A percentile compares a stretch with the other conserved stretches of the same genome.
Conservation (phyloP, 2,113 vertebrate species). For the Halcyon senegalensis region DNA sequence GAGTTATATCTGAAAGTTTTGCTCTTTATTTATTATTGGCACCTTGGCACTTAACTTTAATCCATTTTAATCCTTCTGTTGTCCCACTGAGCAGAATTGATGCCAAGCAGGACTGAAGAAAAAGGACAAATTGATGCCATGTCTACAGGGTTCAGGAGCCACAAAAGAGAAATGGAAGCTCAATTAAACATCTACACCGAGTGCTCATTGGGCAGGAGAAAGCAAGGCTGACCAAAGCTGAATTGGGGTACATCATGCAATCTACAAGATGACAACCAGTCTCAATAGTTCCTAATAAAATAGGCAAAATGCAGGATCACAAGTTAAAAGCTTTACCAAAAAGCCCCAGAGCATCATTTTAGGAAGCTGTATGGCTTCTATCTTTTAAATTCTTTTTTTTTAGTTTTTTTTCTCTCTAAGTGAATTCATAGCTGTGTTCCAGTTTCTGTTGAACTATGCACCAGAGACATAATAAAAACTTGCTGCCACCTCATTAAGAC, state of each 20-base stretch:
- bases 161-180: background rate
- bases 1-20: background rate
- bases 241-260: background rate
- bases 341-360: background rate
- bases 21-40: background rate
- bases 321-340: background rate
- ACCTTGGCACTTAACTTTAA: background rate
- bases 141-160: background rate
- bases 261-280: background rate
- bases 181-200: background rate
- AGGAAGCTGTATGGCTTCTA: background rate
- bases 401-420: background rate
- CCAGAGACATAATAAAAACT: background rate
- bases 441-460: background rate
- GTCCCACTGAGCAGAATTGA: background rate
- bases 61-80: background rate
- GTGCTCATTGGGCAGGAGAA: background rate
- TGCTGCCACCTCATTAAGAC: background rate
- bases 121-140: background rate
- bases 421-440: background rate
- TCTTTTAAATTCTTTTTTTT: background rate
- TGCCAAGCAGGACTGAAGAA: background rate
- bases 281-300: background rate
- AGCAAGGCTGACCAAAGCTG: background rate
- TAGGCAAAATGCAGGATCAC: background rate